A percentile compares a stretch with the other conserved stretches of the same genome.
These are phyloP conservation scores for Hepsetus odoe DNA, from an alignment of 2,113 vertebrate genomes.

Conservation along the genomic window DNA sequence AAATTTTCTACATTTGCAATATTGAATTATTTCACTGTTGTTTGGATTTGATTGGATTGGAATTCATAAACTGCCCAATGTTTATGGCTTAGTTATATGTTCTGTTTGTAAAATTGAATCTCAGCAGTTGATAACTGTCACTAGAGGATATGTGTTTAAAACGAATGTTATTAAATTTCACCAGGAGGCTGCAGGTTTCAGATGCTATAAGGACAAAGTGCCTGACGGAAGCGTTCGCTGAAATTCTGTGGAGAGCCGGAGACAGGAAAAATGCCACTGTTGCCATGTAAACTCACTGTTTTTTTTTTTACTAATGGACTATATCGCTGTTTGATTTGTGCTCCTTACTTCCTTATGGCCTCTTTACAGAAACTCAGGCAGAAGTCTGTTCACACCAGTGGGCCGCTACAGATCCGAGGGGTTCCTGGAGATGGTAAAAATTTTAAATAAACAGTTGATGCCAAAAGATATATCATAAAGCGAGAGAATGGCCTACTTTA, in stretches of 20 bases:
- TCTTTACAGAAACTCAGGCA: slow-evolving; percentile 82
- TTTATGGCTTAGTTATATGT: neutral
- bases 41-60: neutral
- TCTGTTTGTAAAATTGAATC: neutral
- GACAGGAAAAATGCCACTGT: slow-evolving; percentile 77
- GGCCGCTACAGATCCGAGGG: slow-evolving; percentile 89
- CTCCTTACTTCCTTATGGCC: neutral
- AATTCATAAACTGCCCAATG: neutral
- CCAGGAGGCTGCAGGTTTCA: slow-evolving; percentile 68
- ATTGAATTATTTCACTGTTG: neutral
- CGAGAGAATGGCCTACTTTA: too few species aligned
- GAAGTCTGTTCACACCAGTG: slow-evolving; percentile 82
- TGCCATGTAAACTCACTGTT: slow-evolving; percentile 84
- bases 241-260: slow-evolving; percentile 89
- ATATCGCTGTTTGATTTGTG: neutral
- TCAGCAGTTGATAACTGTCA: neutral
- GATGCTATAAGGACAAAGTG: slow-evolving; percentile 74
- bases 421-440: slow-evolving; percentile 86
- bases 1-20: neutral
- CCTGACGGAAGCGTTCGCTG: slow-evolving; percentile 80
- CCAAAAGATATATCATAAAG: too few species aligned
- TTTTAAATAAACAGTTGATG: too few species aligned
- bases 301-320: neutral
- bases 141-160: neutral
- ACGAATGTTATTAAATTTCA: slow-evolving; percentile 26